phyloP scores from a whole-genome alignment of 2,888 invertebrate species.

The Flabesymbios commensalis region DNA sequence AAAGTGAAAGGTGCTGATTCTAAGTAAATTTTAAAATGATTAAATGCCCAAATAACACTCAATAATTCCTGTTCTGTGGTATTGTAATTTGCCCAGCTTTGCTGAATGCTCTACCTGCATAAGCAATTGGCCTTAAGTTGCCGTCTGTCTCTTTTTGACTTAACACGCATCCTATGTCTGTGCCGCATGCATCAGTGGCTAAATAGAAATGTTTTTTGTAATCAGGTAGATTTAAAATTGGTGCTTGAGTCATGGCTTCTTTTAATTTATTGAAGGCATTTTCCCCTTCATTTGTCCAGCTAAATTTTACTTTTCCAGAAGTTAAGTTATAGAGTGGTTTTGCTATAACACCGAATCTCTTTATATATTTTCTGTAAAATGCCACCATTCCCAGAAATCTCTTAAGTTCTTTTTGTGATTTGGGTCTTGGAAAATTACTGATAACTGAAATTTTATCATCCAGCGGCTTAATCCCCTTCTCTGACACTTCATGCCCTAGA shows the following conservation, averaged over 20 bases:
- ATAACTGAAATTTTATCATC: background rate
- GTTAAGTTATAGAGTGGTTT: background rate
- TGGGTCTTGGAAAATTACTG: background rate
- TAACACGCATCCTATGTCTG: background rate
- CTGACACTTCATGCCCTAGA: background rate
- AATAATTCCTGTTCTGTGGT: background rate
- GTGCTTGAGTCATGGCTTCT: background rate
- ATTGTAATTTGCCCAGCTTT: background rate
- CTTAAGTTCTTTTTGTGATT: background rate
- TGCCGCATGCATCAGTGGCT: background rate
- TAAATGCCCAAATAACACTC: background rate
- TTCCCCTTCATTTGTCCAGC: background rate
- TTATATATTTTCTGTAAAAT: background rate
- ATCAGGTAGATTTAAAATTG: background rate
- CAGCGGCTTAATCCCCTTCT: background rate
- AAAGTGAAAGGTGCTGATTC: background rate
- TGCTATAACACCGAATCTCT: background rate
- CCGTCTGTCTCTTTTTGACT: background rate
- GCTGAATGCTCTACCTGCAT: background rate
- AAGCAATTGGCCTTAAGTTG: background rate
- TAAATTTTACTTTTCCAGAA: background rate
- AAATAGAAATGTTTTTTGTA: background rate
- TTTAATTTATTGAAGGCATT: conserved; percentile 1
- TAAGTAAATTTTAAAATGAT: background rate
- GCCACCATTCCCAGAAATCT: background rate